Evolutionary conservation across 2,888 invertebrate genomes (phyloP), one percentile per base, ranked within the genome.

Genomic region (Ectemnius lituratus): DNA sequence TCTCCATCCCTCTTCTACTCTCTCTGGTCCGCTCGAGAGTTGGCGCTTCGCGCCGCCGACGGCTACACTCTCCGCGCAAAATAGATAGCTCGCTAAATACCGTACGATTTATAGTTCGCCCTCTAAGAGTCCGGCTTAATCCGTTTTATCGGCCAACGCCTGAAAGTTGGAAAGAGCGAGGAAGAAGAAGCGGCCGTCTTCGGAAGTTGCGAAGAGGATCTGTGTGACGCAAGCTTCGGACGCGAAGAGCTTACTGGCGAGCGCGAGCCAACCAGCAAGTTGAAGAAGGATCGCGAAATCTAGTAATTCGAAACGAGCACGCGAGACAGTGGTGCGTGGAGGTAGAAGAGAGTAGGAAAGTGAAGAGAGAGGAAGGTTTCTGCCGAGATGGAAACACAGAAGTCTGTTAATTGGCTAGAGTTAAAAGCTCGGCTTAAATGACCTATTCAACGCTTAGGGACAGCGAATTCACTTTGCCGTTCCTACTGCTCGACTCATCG

Each of bases 381-480:
- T 37, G 11, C 47, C 20, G 28, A 68, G 69, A 62, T 62, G 62
- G 76, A 67, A 70, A 78, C 68, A 71, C 69, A 73, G 76, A 78
- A 75, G 75, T 76, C 78, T 83, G 81, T 86, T 85, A 84, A 86
- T 84, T 86, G 83, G 81, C 70, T 65, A 62, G 79, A 83, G 82
- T 86, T 86, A 83, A 86, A 86, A 84, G 85, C 82, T 84, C 79
- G 66, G 77, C 78, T 82, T 85, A 81, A 86, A 86, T 81, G 81
- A 82, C 80, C 83, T 81, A 81, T 85, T 85, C 83, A 83, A 62
- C 76, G 70, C 75, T 80, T 79, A 78, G 78, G 60, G 73, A 64
- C 67, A 57, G 69, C 71, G 79, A 83, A 78, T 78, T 81, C 74
- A 62, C 69, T 66, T 68, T 73, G 66, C 57, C 59, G 67, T 66